Conservation (phyloP, 2,888 invertebrate species). For the Phaedon cochleariae region DNA sequence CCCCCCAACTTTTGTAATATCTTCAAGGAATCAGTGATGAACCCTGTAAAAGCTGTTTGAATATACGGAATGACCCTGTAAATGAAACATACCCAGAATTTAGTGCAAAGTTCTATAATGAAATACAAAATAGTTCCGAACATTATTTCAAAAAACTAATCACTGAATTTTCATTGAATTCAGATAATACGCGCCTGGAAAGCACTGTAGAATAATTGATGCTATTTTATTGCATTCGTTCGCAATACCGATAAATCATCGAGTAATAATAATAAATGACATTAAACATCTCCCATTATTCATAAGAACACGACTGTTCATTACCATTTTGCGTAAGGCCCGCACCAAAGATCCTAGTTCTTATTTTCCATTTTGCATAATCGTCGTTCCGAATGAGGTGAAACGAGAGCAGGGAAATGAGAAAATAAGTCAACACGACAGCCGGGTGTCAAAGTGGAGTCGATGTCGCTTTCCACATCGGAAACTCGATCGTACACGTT, state of each 20-base stretch:
- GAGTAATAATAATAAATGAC: not conserved
- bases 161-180: no score
- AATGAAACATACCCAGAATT: no score
- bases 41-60: no score
- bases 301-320: not conserved
- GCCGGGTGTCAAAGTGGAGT: not conserved
- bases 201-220: no score
- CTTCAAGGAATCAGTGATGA: no score
- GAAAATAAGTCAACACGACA: conserved; percentile 33
- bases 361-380: conserved; percentile 26
- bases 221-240: not conserved
- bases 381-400: conserved; percentile 28
- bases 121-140: no score
- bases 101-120: no score
- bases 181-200: no score
- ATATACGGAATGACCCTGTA: no score
- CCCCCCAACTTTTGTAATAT: no score
- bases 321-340: not conserved
- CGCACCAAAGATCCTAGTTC: not conserved
- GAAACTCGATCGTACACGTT: not conserved
- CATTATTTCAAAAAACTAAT: no score
- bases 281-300: not conserved
- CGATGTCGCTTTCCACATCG: not conserved
- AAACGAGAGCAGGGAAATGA: conserved; percentile 30
- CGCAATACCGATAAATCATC: not conserved